These are phyloP conservation scores for Drosophila eugracilis DNA, from an alignment of 1,140 invertebrate species.

Conservation along the genomic window DNA sequence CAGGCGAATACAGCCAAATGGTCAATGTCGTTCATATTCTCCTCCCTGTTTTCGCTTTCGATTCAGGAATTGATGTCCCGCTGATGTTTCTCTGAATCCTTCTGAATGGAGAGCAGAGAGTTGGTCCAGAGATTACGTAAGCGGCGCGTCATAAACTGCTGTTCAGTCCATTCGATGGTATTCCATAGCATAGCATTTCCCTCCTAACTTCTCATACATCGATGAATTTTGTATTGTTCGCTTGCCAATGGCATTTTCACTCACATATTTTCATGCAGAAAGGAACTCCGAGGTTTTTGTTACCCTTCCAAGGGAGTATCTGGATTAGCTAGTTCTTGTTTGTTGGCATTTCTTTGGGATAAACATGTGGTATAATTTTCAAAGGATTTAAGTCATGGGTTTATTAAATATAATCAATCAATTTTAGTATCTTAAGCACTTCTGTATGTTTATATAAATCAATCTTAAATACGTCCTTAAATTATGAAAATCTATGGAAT, in stretches of 20 bases:
- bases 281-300: background rate
- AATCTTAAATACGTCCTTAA: no score
- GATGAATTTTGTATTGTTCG: constrained; percentile 32
- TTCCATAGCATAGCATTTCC: background rate
- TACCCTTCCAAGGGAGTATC: background rate
- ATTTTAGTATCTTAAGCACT: no score
- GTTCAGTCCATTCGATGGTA: constrained; percentile 15
- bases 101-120: background rate
- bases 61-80: constrained; percentile 9
- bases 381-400: background rate
- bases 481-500: no score
- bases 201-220: constrained; percentile 5
- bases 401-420: no score
- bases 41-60: background rate
- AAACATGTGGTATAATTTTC: background rate
- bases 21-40: constrained; percentile 29
- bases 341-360: background rate
- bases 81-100: constrained; percentile 37
- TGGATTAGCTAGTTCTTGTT: no score
- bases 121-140: constrained; percentile 62
- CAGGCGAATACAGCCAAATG: constrained; percentile 58
- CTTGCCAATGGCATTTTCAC: constrained; percentile 27
- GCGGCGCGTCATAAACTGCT: constrained; percentile 73
- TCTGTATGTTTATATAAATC: no score
- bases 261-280: constrained; percentile 15